A percentile compares a stretch with the other conserved stretches of the same genome.
These are phyloP conservation scores for Stichopus horrens DNA, from an alignment of 53 echinoderm and acorn worm genomes.

Conservation along the genomic window DNA sequence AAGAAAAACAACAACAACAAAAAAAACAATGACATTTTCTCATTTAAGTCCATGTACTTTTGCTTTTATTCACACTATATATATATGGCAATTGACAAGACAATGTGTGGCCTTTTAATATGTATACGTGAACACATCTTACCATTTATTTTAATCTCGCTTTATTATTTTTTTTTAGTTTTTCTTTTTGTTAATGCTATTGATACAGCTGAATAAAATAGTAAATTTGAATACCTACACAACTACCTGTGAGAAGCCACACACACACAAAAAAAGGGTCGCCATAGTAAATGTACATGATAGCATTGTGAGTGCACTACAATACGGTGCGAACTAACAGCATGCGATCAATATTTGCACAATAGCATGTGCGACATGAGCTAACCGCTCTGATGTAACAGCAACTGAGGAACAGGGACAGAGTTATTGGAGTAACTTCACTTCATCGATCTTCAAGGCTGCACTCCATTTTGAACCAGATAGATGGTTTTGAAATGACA, in stretches of 20 bases:
- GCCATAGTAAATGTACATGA: constrained; percentile 44
- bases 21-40: neutral
- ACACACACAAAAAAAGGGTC: neutral
- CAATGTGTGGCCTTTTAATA: constrained; percentile 48
- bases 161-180: neutral
- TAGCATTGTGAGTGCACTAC: neutral
- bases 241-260: constrained; percentile 30
- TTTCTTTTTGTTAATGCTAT: neutral
- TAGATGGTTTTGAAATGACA: no score
- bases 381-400: neutral
- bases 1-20: neutral
- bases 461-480: no score
- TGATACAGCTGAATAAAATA: constrained; percentile 43
- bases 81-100: constrained; percentile 49
- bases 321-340: neutral
- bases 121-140: constrained; percentile 43
- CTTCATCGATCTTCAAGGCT: no score
- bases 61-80: constrained; percentile 53
- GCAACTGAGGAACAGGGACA: neutral
- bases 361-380: neutral
- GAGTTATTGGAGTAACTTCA: neutral
- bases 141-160: neutral
- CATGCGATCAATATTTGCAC: constrained; percentile 1
- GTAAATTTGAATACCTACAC: constrained; percentile 42
- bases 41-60: constrained; percentile 39